Conservation (phyloP, 2,113 vertebrate species). For the Cyphomyrus discorhynchus region DNA sequence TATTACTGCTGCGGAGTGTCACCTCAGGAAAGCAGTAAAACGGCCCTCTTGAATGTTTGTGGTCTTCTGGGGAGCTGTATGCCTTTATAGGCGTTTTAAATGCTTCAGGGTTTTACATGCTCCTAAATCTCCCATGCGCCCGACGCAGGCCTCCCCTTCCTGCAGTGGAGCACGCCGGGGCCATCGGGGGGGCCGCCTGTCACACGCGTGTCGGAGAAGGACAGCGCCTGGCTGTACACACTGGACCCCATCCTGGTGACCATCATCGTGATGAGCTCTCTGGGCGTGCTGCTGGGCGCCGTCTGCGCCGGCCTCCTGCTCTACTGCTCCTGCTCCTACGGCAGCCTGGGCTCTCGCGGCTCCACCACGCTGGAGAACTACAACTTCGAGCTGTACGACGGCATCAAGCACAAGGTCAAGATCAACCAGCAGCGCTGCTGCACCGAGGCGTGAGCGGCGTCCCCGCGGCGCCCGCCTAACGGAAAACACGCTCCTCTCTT, state of each 20-base stretch:
- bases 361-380: constrained; percentile 97
- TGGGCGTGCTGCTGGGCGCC: constrained; percentile 85
- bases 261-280: constrained; percentile 97
- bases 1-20: background rate
- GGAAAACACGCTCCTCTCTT: background rate
- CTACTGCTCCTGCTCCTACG: constrained; percentile 92
- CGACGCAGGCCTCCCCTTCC: constrained; percentile 45
- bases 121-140: constrained; percentile 19
- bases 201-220: constrained; percentile 72
- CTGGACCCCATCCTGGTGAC: constrained; percentile 96
- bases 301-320: constrained; percentile 87
- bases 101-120: background rate
- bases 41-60: background rate
- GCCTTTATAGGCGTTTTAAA: background rate
- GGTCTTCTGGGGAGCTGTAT: background rate
- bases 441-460: constrained; percentile 77
- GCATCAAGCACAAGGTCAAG: constrained; percentile 97
- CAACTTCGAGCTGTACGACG: constrained; percentile 94
- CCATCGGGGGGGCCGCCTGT: constrained; percentile 56
- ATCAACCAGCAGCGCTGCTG: constrained; percentile 97
- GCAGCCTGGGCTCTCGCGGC: constrained; percentile 82
- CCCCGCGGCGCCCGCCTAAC: background rate
- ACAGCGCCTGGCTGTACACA: constrained; percentile 88
- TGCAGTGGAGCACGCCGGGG: constrained; percentile 54
- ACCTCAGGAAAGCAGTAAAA: background rate